These are phyloP conservation scores for Girardia tigrina DNA, from an alignment of 2,888 invertebrate genomes.

Conservation along the genomic window DNA sequence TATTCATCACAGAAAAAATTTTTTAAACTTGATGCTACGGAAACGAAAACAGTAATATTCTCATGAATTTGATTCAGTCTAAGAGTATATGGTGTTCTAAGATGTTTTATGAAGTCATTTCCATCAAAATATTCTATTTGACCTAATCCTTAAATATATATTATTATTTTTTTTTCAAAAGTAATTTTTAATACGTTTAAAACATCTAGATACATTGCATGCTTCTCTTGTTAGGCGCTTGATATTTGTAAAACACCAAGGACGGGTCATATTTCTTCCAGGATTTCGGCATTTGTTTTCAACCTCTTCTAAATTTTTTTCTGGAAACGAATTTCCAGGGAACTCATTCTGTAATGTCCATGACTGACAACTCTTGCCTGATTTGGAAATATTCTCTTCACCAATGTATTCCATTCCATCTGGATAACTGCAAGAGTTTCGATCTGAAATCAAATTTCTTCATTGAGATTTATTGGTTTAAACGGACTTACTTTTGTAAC, in stretches of 20 bases:
- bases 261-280: background rate
- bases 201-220: background rate
- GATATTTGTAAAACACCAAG: background rate
- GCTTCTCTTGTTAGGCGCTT: background rate
- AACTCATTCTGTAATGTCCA: background rate
- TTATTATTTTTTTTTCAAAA: background rate
- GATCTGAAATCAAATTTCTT: background rate
- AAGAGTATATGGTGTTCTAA: too few relatives aligned
- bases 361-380: background rate
- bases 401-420: background rate
- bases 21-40: background rate
- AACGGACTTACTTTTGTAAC: background rate
- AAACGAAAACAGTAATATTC: background rate
- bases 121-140: background rate
- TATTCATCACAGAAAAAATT: background rate
- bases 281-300: constrained; percentile 1
- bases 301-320: background rate
- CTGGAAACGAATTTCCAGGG: background rate
- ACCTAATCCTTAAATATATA: background rate
- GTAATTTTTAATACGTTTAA: background rate
- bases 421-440: background rate
- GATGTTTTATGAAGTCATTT: background rate
- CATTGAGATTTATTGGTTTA: background rate
- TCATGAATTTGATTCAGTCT: background rate
- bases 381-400: background rate